Evolutionary conservation across 2,888 invertebrate species (phyloP).

Genomic region (Aplocera efformata): DNA sequence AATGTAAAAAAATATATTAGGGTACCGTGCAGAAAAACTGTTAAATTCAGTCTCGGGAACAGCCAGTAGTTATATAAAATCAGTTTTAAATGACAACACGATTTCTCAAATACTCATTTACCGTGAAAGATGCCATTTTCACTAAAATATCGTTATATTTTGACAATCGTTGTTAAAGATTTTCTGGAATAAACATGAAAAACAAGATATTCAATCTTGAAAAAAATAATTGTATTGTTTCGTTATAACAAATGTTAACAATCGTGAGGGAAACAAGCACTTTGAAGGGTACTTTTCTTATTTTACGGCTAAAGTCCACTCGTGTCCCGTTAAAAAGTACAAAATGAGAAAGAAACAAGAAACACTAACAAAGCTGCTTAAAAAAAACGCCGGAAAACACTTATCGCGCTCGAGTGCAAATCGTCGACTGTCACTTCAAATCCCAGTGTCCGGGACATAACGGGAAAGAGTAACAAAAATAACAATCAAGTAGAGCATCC

Average conservation of each 20-base stretch:
- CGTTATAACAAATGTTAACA: conserved; percentile 8
- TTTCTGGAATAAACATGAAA: no score
- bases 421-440: conserved; percentile 78
- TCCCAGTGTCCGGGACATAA: conserved; percentile 62
- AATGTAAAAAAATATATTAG: no score
- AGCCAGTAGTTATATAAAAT: no score
- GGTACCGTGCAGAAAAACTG: no score
- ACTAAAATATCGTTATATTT: no score
- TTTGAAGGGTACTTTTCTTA: conserved; percentile 18
- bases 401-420: conserved; percentile 77
- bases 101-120: no score
- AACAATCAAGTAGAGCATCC: conserved; percentile 79
- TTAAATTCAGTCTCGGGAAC: no score
- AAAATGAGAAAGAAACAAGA: conserved; percentile 49
- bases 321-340: conserved; percentile 33
- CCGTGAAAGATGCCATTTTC: no score
- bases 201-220: no score
- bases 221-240: conserved; percentile 4
- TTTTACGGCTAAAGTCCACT: conserved; percentile 24
- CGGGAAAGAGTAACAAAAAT: conserved; percentile 76
- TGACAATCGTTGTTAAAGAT: no score
- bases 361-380: conserved; percentile 72
- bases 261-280: conserved; percentile 12
- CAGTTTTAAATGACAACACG: no score
- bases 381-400: conserved; percentile 73